Conservation (phyloP, 2,888 invertebrate genomes). For the Chymomyza amoena region DNA sequence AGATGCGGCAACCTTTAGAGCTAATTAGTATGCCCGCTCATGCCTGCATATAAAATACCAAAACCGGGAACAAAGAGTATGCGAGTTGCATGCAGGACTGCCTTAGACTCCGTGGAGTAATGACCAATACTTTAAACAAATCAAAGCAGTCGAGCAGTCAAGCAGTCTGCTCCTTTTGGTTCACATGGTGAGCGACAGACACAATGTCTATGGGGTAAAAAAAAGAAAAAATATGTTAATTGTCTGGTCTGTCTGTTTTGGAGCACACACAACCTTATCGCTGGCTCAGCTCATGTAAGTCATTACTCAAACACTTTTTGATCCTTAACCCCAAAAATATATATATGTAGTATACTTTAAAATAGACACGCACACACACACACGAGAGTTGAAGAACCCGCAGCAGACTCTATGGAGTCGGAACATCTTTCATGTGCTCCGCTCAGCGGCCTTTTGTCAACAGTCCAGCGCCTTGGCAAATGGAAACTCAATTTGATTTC, state of each 20-base stretch:
- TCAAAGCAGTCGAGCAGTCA: conserved; percentile 62
- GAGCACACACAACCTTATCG: conserved; percentile 49
- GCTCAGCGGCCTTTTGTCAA: conserved; percentile 42
- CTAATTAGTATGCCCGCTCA: conserved; percentile 72
- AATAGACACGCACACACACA: not conserved
- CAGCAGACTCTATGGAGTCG: conserved; percentile 52
- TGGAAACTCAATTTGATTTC: conserved; percentile 69
- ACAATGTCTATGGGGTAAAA: conserved; percentile 56
- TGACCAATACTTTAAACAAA: not conserved
- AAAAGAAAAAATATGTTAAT: conserved; percentile 58
- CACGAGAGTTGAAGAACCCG: conserved; percentile 33
- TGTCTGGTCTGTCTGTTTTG: conserved; percentile 33
- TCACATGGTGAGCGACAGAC: conserved; percentile 54
- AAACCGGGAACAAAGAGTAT: conserved; percentile 13
- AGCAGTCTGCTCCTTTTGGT: conserved; percentile 48
- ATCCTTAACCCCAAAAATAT: conserved; percentile 42
- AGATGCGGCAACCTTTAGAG: conserved; percentile 34
- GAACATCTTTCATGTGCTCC: conserved; percentile 54
- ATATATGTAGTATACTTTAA: conserved; percentile 3
- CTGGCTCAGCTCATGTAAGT: conserved; percentile 54
- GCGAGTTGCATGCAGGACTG: conserved; percentile 55
- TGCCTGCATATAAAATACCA: conserved; percentile 65
- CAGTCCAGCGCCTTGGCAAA: conserved; percentile 37
- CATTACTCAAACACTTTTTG: conserved; percentile 61
- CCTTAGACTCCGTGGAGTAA: not conserved